Conservation (phyloP, 2,888 invertebrate species). For the Tipula unca region DNA sequence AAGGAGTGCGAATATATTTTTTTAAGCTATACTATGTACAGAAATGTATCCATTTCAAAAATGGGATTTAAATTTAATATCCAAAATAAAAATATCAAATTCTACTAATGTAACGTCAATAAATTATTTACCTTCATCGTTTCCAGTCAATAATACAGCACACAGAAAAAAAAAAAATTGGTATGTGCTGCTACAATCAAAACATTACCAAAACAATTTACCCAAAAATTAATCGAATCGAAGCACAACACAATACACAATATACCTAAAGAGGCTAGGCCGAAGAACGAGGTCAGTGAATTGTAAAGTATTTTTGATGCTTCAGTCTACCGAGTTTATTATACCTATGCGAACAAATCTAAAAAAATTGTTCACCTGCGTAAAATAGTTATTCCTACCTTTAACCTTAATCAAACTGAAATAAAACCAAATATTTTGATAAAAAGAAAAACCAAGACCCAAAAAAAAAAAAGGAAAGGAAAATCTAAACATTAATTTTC, state of each 20-base stretch:
- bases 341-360: neutral
- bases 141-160: neutral
- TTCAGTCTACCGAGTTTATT: neutral
- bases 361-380: conserved; percentile 1
- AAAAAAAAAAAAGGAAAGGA: neutral
- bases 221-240: neutral
- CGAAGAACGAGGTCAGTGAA: neutral
- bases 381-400: neutral
- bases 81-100: neutral
- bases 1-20: neutral
- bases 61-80: neutral
- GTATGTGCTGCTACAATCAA: neutral
- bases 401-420: neutral
- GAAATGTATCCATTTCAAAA: neutral
- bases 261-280: neutral
- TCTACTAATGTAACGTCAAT: neutral
- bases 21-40: no score
- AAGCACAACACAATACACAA: neutral
- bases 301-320: neutral
- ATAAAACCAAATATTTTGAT: neutral
- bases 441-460: neutral
- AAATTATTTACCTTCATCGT: neutral
- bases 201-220: neutral
- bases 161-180: neutral
- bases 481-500: neutral